These are phyloP conservation scores for Ascaphus truei DNA, from an alignment of 2,113 vertebrate species.

Conservation along the genomic window DNA sequence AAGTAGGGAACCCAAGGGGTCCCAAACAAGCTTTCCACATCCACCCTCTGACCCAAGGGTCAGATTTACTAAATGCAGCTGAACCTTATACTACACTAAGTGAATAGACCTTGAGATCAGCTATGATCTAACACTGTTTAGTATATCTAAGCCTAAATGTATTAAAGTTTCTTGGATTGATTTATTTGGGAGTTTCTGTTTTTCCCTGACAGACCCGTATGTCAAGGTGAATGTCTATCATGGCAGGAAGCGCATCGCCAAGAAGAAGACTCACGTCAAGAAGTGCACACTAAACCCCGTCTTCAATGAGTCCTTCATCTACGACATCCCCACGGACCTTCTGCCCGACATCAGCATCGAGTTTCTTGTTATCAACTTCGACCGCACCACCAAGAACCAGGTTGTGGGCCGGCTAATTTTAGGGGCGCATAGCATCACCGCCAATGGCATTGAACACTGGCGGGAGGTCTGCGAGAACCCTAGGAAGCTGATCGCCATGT, in stretches of 20 bases:
- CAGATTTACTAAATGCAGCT: too few relatives aligned
- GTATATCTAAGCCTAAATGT: background rate
- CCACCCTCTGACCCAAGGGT: too few relatives aligned
- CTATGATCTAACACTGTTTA: background rate
- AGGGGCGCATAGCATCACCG: slow-evolving; percentile 74
- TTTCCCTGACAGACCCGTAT: slow-evolving; percentile 76
- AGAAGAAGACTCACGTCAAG: slow-evolving; percentile 97
- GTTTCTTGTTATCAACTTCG: slow-evolving; percentile 92
- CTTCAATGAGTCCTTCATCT: slow-evolving; percentile 97
- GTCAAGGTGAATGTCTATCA: slow-evolving; percentile 98
- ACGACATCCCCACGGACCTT: slow-evolving; percentile 85
- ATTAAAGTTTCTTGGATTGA: background rate
- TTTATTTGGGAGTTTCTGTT: background rate
- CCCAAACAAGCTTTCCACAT: too few relatives aligned
- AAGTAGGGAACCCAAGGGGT: too few relatives aligned
- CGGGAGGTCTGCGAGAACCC: slow-evolving; percentile 82
- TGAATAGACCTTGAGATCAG: too few relatives aligned
- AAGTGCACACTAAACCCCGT: slow-evolving; percentile 93
- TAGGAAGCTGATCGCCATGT: slow-evolving; percentile 82
- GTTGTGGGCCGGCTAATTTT: slow-evolving; percentile 85
- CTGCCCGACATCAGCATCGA: slow-evolving; percentile 89
- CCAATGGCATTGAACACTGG: slow-evolving; percentile 81
- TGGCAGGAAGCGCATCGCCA: slow-evolving; percentile 88
- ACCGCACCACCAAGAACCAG: slow-evolving; percentile 94
- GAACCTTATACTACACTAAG: too few relatives aligned